These are phyloP conservation scores for Xestia c-nigrum DNA, from an alignment of 2,888 invertebrate species.

Conservation along the genomic window DNA sequence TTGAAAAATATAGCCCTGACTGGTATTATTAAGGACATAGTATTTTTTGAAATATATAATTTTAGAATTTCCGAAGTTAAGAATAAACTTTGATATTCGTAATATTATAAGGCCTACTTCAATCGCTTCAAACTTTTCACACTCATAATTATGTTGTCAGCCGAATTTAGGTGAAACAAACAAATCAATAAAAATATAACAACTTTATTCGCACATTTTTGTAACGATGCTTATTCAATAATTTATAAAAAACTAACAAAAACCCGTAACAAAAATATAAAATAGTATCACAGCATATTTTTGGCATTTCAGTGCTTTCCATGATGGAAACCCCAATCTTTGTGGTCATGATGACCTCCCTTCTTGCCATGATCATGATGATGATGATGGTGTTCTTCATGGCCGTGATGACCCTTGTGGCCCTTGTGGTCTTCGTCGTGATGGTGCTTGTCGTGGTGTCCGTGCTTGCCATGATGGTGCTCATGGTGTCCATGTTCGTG, in stretches of 20 bases:
- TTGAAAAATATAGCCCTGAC: not conserved
- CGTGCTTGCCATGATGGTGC: constrained; percentile 86
- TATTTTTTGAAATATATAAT: no score
- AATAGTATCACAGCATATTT: constrained; percentile 82
- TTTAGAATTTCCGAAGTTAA: not conserved
- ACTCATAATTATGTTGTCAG: not conserved
- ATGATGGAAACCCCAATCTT: constrained; percentile 87
- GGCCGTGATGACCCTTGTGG: constrained; percentile 88
- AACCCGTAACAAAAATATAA: constrained; percentile 73
- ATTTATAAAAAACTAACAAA: constrained; percentile 75
- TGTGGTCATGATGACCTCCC: constrained; percentile 86
- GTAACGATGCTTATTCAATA: constrained; percentile 66
- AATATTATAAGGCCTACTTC: not conserved
- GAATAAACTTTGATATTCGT: not conserved
- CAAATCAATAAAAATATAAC: constrained; percentile 30
- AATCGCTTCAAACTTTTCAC: not conserved
- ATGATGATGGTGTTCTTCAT: constrained; percentile 87
- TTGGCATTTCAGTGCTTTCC: constrained; percentile 84
- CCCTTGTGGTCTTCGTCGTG: constrained; percentile 86
- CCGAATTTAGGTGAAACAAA: constrained; percentile 19
- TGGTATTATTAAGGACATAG: no score
- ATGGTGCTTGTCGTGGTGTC: constrained; percentile 87
- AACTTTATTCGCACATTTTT: constrained; percentile 60
- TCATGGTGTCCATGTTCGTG: constrained; percentile 86
- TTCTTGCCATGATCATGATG: constrained; percentile 89